Base-by-base conservation (phyloP, 2,888 invertebrate genomes). In the Hydrotaea cyrtoneurina region DNA sequence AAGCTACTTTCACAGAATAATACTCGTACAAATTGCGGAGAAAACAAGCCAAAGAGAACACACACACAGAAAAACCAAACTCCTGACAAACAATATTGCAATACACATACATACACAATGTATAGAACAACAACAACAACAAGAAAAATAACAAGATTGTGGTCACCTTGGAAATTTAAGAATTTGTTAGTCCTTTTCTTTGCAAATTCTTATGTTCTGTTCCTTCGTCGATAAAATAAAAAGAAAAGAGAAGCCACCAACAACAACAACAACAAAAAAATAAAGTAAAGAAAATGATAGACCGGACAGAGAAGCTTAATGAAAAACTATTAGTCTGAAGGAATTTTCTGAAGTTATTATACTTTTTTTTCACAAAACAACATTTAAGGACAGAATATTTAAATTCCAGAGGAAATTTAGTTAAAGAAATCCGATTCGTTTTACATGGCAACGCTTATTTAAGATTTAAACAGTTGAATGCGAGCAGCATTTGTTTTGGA, bases 141-240 rank as follows among this genome's bases (percentile, higher is more conserved):
- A 26, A 59, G 11, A 59, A 59, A 11, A 62, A 53, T 11, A 57
- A 64, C 23, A 76, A 72, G 19, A 64, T 46, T 77, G 62, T 23
- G 64, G 77, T 73, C 77, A 66, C n/a, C 43, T 81, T 73, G 19
- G 55, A 43, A 64, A 77, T 77, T 77, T 72, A 80, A 59, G 13
- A 15, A 64, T 71, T 62, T 26, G 46, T 62, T 62, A 2, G 23
- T 62, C 62, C n/a, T 62, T 59, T 62, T 57, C 23, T 57, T 21
- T 57, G 55, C 5, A 31, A 62, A 62, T 31, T 62, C 2, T 62
- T 13, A 13, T 36, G 5, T 3, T 26, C 36, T 15, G 15, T 62
- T 62, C 17, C n/a, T 17, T 62, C 39, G 15, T 62, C 31, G 62
- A 31, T 31, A 31, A 4, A 31, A 31, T 4, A 31, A 31, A 2